Evolutionary conservation across 1,140 invertebrate genomes (phyloP), one percentile per base, ranked within the genome.

Genomic region (Stratiolaelaps scimitus): DNA sequence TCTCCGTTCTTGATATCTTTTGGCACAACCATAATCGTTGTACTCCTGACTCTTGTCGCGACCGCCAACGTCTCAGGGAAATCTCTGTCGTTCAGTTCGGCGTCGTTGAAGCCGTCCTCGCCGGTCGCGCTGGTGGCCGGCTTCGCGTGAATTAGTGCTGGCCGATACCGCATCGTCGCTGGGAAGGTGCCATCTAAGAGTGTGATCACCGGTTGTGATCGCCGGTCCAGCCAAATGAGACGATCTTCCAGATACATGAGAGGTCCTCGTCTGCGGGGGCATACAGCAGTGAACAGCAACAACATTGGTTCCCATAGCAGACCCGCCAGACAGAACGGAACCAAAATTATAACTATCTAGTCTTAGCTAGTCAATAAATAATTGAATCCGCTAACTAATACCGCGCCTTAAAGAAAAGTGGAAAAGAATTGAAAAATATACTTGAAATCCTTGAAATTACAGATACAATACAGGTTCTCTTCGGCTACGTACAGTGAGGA

Each of bases 211-310:
- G 53, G 53, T 10, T 60, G 53, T 15, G 34, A 60, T n/a, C 53
- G 53, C 1, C 53, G 26, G 10, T 60, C 53, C 26, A 60, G 34
- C 53, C 53, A 60, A 26, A 60, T 26, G 53, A 60, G 53, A 60
- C 53, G 53, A 60, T 34, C 53, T 19, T 60, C 53, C 53, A 60
- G 53, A 26, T 60, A 60, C 23, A 60, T 60, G 13, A 34, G 17
- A 60, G 53, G 53, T 15, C 53, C 53, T 60, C 23, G 17, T 34
- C 53, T 60, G 53, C 1, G 10, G 10, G 17, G 19, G 47, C 47
- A 48, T 6, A 6, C 19, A 34, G 26, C 10, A 34, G 17, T n/a
- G 15, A 23, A 20, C 1, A 26, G 23, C 23, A 6, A 40, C 13
- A 60, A 34, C 23, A 15, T 48, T 23, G 23, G 10, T 34, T 2